Evolutionary conservation across 2,888 invertebrate species (phyloP).

Genomic region (Cephus runcator): DNA sequence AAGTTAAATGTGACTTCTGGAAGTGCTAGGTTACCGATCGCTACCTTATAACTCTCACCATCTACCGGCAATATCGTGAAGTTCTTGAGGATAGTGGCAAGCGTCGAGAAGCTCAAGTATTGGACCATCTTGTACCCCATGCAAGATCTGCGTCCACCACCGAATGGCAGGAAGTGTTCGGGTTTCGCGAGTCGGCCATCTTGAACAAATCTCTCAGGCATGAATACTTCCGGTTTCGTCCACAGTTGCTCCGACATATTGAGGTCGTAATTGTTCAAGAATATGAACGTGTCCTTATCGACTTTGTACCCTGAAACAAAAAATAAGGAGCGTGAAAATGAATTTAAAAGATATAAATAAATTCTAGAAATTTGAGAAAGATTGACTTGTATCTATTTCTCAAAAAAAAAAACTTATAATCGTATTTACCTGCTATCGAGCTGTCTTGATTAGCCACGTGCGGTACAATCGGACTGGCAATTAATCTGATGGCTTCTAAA

Average conservation of each 20-base stretch:
- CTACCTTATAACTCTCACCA: constrained; percentile 67
- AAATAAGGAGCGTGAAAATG: constrained; percentile 14
- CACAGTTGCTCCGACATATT: constrained; percentile 74
- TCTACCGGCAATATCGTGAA: constrained; percentile 67
- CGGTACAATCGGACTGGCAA: constrained; percentile 76
- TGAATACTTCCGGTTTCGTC: constrained; percentile 71
- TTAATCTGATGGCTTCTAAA: constrained; percentile 72
- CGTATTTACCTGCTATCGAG: constrained; percentile 70
- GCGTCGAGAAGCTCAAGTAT: constrained; percentile 68
- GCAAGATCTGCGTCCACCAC: constrained; percentile 74
- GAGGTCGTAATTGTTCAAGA: constrained; percentile 76
- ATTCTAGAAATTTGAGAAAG: not conserved
- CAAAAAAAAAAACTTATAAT: not conserved
- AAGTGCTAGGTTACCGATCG: constrained; percentile 70
- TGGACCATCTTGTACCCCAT: constrained; percentile 78
- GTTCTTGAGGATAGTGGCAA: constrained; percentile 69
- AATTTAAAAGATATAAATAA: not conserved
- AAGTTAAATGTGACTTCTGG: constrained; percentile 68
- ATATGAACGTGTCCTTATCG: constrained; percentile 72
- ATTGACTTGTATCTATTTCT: not conserved
- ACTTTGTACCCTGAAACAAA: constrained; percentile 70
- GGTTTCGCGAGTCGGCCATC: constrained; percentile 71
- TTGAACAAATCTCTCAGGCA: constrained; percentile 73
- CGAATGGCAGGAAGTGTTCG: constrained; percentile 75
- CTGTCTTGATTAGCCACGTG: constrained; percentile 74